Evolutionary conservation across 2,113 vertebrate species (phyloP).

Genomic region (Corydoras sp.): DNA sequence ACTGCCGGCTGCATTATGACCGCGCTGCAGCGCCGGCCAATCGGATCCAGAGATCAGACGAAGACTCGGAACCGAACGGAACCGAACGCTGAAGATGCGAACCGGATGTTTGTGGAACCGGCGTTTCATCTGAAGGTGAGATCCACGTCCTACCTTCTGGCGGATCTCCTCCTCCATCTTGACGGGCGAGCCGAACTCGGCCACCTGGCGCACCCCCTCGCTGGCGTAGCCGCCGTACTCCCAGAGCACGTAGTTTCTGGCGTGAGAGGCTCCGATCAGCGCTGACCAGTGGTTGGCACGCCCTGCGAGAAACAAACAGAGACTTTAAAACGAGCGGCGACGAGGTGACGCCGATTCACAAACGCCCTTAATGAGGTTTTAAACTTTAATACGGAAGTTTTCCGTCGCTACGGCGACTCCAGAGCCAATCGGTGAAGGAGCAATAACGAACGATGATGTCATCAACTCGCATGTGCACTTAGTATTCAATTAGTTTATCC

Average conservation of each 20-base stretch:
- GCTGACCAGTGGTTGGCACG: constrained; percentile 97
- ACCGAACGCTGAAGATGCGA: too few species aligned
- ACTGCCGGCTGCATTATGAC: too few species aligned
- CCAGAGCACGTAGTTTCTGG: constrained; percentile 87
- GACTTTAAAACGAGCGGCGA: background rate
- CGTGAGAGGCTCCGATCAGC: constrained; percentile 91
- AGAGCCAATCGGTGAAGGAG: too few species aligned
- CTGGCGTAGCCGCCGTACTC: constrained; percentile 91
- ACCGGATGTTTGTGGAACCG: too few species aligned
- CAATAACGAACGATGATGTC: too few species aligned
- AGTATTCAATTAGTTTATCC: too few species aligned
- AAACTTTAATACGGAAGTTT: background rate
- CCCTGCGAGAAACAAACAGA: constrained; percentile 58
- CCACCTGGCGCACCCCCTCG: constrained; percentile 89
- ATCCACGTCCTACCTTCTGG: constrained; percentile 75
- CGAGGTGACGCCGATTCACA: background rate
- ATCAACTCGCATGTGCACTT: too few species aligned
- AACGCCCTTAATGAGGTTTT: background rate
- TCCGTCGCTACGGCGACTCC: background rate
- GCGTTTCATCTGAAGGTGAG: background rate
- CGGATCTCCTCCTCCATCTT: constrained; percentile 99
- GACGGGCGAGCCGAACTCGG: constrained; percentile 90
- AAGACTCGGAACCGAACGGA: too few species aligned
- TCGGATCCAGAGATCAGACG: too few species aligned
- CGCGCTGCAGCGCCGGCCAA: too few species aligned